These are phyloP conservation scores for Terebella lapidaria DNA, from an alignment of 2,888 invertebrate species.

Conservation along the genomic window DNA sequence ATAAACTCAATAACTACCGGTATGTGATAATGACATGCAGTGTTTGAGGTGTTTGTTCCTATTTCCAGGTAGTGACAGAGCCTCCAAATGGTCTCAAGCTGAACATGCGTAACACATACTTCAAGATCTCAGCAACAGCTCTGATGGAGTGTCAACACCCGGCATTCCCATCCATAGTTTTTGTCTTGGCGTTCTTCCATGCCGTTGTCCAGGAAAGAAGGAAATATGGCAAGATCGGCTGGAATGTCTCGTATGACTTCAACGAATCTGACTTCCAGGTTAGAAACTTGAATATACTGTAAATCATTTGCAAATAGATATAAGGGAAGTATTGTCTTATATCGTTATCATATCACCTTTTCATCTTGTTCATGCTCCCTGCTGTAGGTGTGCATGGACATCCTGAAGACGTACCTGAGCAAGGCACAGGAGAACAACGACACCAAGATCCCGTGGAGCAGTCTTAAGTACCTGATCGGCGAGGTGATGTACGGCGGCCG, in stretches of 20 bases:
- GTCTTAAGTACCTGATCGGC: conserved; percentile 84
- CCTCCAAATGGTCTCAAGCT: conserved; percentile 86
- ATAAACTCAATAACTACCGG: no score
- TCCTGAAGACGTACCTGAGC: conserved; percentile 77
- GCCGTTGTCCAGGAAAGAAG: conserved; percentile 85
- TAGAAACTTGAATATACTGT: no score
- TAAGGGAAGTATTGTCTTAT: no score
- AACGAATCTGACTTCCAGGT: conserved; percentile 79
- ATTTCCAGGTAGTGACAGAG: conserved; percentile 76
- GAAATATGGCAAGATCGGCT: conserved; percentile 89
- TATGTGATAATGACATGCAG: no score
- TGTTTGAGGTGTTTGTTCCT: no score
- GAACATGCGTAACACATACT: conserved; percentile 81
- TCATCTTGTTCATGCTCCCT: no score
- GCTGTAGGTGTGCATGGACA: conserved; percentile 77
- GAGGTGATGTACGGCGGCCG: conserved; percentile 94
- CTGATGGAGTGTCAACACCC: conserved; percentile 71
- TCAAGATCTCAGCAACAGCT: conserved; percentile 72
- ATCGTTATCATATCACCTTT: no score
- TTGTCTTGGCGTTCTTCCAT: conserved; percentile 87
- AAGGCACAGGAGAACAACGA: conserved; percentile 62
- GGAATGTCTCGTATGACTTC: conserved; percentile 91
- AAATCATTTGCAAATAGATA: no score
- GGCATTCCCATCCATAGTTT: conserved; percentile 76
- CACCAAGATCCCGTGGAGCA: conserved; percentile 77